Evolutionary conservation across 1,140 invertebrate species (phyloP), one percentile per base, ranked within the genome.

Genomic region (Sinonovacula constricta): DNA sequence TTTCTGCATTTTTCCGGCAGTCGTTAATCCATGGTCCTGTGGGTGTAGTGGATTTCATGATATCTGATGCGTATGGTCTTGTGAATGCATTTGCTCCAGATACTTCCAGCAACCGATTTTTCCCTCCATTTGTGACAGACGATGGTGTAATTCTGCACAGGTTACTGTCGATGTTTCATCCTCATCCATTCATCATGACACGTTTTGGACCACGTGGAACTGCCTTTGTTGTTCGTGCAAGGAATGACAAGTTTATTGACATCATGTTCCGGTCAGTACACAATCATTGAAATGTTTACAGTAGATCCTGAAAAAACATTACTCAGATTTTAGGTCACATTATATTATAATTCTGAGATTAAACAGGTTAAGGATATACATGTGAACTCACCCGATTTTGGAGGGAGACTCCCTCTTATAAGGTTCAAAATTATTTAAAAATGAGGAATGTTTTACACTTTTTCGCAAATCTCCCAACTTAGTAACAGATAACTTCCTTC

Each of bases 131-230:
- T 30, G 79, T 86, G 2, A 72, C 77, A 31, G 84, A 75, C 3
- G 81, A 81, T n/a, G 24, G 81, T 39, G 49, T 80, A 26, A 72
- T 84, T 15, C 33, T 90, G 28, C 84, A 88, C 51, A 62, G 83
- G 18, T 72, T 91, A 30, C 74, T 91, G 14, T 75, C 83, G n/a
- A 84, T 91, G 83, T 88, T 91, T 74, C 90, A 91, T 68, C 84
- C 86, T 24, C 77, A 84, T 24, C 89, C 90, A 63, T 91, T 91
- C 77, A 36, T 91, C 5, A 51, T 82, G 5, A 83, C 86, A n/a
- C 79, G 91, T 15, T 91, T 91, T 82, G 79, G 85, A 12, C 90
- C 91, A 7, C 86, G 88, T 57, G 91, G 91, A 14, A 83, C 83
- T n/a, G 72, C 86, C 14, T 89, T 88, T 18, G 79, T 84, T 67